Evolutionary conservation across 2,797 vertebrate genomes (phyloP).

Genomic region (Microcaecilia unicolor): DNA sequence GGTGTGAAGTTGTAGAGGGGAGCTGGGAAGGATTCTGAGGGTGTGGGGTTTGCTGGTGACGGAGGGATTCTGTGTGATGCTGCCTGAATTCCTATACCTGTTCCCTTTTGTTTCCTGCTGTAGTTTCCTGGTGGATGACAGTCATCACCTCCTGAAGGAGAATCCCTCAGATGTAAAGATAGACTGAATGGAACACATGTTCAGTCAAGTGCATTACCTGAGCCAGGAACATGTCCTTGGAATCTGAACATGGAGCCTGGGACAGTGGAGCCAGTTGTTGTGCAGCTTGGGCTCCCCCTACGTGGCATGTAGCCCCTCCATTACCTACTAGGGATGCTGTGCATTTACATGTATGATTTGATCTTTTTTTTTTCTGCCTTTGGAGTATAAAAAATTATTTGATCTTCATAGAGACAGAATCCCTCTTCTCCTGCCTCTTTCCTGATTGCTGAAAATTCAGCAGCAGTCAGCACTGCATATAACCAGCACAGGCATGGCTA

Average conservation of each 20-base stretch:
- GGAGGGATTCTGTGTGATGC: no score
- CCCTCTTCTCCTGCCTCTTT: not conserved
- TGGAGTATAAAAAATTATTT: not conserved
- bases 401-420: conserved; percentile 15
- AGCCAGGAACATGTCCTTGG: not conserved
- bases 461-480: no score
- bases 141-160: conserved; percentile 85
- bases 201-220: not conserved
- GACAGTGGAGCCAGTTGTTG: not conserved
- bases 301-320: no score
- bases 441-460: no score
- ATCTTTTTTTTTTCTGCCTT: not conserved
- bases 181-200: conserved; percentile 55
- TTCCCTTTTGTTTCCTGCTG: not conserved
- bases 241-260: no score
- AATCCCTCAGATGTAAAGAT: conserved; percentile 76
- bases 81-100: not conserved
- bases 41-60: no score
- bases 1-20: no score
- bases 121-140: conserved; percentile 87
- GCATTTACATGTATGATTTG: not conserved
- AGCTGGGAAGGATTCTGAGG: no score
- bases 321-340: no score
- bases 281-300: no score
- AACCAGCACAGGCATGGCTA: no score